A percentile compares a stretch with the other conserved stretches of the same genome.
These are phyloP conservation scores for Gulo gulo DNA, from an alignment of 2,113 vertebrate genomes.

Conservation along the genomic window DNA sequence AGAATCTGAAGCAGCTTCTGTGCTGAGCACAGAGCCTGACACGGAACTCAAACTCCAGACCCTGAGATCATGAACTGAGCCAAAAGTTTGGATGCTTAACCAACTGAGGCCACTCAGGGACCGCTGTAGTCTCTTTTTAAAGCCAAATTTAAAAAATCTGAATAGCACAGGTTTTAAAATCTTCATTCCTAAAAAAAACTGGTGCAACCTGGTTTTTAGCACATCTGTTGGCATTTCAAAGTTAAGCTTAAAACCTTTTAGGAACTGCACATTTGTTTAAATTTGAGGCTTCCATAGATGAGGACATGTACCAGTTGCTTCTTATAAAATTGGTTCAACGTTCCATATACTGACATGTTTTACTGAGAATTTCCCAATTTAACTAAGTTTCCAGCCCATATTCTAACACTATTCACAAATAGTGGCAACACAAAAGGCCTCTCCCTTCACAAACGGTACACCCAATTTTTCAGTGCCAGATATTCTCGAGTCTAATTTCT, in stretches of 20 bases:
- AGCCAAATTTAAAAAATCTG: neutral
- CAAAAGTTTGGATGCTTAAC: neutral
- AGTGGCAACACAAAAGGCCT: neutral
- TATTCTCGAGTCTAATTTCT: neutral
- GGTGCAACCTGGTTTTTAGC: neutral
- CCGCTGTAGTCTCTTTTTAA: neutral
- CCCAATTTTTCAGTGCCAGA: neutral
- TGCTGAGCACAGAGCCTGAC: neutral
- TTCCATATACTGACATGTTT: neutral
- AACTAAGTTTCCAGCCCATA: neutral
- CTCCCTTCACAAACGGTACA: neutral
- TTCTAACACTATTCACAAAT: neutral
- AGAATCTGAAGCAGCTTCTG: neutral
- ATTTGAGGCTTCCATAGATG: neutral
- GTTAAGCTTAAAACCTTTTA: neutral
- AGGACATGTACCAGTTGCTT: neutral
- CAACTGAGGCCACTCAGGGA: neutral
- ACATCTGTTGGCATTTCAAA: neutral
- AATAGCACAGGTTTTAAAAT: neutral
- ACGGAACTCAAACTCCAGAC: neutral
- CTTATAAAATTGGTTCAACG: neutral
- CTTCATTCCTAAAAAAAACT: neutral
- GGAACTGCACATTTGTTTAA: neutral
- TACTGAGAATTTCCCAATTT: neutral
- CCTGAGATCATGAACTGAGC: neutral